A percentile compares a stretch with the other conserved stretches of the same genome.
phyloP scores from a whole-genome alignment of 2,113 vertebrate genomes.

The Columba janthina region DNA sequence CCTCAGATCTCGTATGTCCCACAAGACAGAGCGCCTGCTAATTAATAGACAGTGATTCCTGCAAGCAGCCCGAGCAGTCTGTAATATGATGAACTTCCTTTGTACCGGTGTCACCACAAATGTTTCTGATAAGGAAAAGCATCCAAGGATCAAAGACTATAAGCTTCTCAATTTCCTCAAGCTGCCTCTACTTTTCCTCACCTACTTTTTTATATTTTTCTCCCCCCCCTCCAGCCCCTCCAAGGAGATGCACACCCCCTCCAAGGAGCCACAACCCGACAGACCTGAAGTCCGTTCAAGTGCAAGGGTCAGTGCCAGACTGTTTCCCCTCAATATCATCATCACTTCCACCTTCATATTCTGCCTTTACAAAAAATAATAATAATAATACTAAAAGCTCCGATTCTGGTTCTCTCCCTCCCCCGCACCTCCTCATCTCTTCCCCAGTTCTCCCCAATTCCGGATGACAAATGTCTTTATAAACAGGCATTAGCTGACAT shows the following conservation, averaged over 20 bases:
- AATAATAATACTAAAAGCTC: no score
- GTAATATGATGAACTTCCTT: constrained; percentile 87
- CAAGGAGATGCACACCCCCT: background rate
- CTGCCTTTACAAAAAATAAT: background rate
- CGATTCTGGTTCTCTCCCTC: background rate
- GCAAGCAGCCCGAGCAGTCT: constrained; percentile 80
- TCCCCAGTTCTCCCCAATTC: background rate
- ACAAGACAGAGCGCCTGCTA: constrained; percentile 81
- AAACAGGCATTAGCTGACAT: constrained; percentile 19
- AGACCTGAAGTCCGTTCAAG: background rate
- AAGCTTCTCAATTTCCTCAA: constrained; percentile 77
- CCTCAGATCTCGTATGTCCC: constrained; percentile 78
- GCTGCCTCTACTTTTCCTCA: constrained; percentile 61
- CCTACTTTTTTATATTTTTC: constrained; percentile 34
- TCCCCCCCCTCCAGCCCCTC: background rate
- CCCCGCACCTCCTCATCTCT: background rate
- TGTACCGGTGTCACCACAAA: constrained; percentile 85
- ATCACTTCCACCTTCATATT: background rate
- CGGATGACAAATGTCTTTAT: constrained; percentile 56
- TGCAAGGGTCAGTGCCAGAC: background rate
- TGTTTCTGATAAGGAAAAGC: constrained; percentile 87
- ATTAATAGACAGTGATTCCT: constrained; percentile 85
- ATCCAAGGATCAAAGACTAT: constrained; percentile 85
- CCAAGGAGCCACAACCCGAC: background rate
- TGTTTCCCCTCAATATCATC: background rate